Percentiles rank a stretch among this genome's conserved stretches.
Conservation (phyloP, 64 coral and sea anemone genomes). For the Montipora sp. region DNA sequence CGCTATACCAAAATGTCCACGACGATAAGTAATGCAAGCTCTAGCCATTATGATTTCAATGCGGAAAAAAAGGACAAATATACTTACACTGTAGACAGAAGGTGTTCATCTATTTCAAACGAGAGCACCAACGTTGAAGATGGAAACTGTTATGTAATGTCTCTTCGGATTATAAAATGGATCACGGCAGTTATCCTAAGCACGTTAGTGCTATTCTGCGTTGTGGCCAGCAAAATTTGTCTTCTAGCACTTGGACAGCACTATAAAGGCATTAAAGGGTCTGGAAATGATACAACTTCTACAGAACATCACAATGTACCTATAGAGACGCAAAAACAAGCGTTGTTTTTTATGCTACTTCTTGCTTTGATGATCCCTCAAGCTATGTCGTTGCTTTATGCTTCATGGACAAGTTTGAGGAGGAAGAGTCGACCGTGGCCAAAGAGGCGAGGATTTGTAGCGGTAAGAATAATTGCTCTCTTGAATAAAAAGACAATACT, state of each 20-base stretch:
- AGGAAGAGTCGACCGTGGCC: slow-evolving; percentile 82
- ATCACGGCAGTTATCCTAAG: not conserved
- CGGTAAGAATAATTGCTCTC: slow-evolving; percentile 39
- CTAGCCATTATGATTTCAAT: no score
- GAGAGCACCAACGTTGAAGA: not conserved
- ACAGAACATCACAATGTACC: not conserved
- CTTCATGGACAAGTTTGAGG: slow-evolving; percentile 73
- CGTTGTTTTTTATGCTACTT: slow-evolving; percentile 74
- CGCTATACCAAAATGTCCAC: no score
- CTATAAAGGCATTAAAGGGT: not conserved
- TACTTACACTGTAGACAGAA: not conserved
- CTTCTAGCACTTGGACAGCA: slow-evolving; percentile 46
- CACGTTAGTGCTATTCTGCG: slow-evolving; percentile 2
- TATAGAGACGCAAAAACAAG: slow-evolving; percentile 51
- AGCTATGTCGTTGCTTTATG: slow-evolving; percentile 59
- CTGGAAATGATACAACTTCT: not conserved
- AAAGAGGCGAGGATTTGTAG: slow-evolving; percentile 46
- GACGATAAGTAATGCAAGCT: no score
- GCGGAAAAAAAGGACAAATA: no score
- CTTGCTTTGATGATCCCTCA: slow-evolving; percentile 82
- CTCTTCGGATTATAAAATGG: slow-evolving; percentile 28
- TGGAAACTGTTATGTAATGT: not conserved
- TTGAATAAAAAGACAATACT: not conserved
- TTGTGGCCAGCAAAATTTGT: slow-evolving; percentile 48
- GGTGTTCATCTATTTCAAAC: not conserved